Evolutionary conservation across 2,888 invertebrate genomes (phyloP).

Genomic region (Linhomoeus sp.): DNA sequence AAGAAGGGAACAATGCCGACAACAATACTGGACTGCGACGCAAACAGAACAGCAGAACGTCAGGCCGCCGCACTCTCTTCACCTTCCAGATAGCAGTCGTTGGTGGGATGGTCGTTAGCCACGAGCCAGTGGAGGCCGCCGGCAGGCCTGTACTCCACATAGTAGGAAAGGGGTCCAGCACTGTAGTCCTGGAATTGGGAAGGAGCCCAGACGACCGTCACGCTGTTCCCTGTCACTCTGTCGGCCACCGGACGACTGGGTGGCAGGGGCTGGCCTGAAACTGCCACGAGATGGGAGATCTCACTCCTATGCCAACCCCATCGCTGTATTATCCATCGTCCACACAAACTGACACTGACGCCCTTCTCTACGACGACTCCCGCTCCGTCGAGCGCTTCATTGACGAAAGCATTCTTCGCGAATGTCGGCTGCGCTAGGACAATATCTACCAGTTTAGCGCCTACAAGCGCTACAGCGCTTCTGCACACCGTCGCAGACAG

Average conservation of each 20-base stretch:
- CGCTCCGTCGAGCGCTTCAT: too few species aligned
- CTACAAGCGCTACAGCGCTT: too few species aligned
- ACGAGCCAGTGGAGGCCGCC: constrained; percentile 18
- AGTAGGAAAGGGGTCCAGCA: not conserved
- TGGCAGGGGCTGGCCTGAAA: constrained; percentile 7
- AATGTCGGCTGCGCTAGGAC: too few species aligned
- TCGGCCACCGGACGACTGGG: constrained; percentile 19
- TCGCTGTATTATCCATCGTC: too few species aligned
- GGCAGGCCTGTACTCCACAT: constrained; percentile 13
- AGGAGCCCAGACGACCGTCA: constrained; percentile 18
- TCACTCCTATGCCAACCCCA: too few species aligned
- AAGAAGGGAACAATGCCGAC: constrained; percentile 2
- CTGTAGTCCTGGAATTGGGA: not conserved
- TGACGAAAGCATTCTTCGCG: too few species aligned
- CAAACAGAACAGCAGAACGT: not conserved
- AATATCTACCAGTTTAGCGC: too few species aligned
- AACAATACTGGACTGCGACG: not conserved
- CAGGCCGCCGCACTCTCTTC: not conserved
- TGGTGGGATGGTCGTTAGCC: constrained; percentile 16
- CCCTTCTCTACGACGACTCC: too few species aligned
- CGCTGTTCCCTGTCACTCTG: constrained; percentile 16
- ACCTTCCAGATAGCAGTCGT: constrained; percentile 11
- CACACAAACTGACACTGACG: too few species aligned
- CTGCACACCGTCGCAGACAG: too few species aligned
- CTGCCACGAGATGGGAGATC: not conserved